Conservation (phyloP, 2,113 vertebrate species). For the Thermophis baileyi region DNA sequence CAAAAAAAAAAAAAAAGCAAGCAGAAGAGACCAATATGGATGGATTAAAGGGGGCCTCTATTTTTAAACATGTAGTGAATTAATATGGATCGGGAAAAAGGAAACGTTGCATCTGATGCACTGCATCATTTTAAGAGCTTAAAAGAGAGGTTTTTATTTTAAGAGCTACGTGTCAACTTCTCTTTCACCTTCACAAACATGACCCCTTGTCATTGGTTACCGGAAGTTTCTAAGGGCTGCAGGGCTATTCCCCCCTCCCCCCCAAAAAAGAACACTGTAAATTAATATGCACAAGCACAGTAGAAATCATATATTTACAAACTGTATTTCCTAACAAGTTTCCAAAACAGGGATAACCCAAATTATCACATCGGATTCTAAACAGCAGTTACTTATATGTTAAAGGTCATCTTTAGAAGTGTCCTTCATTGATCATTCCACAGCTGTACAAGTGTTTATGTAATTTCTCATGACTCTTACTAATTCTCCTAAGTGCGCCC, state of each 20-base stretch:
- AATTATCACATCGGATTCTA: neutral
- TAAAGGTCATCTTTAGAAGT: neutral
- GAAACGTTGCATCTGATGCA: neutral
- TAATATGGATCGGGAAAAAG: no score
- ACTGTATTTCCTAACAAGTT: neutral
- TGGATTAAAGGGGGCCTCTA: neutral
- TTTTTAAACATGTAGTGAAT: neutral
- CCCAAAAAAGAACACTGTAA: neutral
- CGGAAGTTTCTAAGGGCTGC: neutral
- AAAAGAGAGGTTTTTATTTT: neutral
- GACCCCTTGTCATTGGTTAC: neutral
- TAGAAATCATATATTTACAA: neutral
- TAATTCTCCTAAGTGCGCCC: neutral
- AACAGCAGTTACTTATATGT: neutral
- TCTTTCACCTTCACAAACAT: neutral
- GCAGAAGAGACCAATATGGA: neutral
- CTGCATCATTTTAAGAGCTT: neutral
- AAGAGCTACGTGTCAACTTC: neutral
- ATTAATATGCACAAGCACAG: neutral
- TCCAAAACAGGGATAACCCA: neutral
- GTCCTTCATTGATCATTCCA: neutral
- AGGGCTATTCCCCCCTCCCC: neutral
- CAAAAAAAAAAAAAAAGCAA: neutral
- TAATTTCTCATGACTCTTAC: no score
- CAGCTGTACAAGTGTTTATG: neutral